Evolutionary conservation across 2,797 vertebrate species (phyloP).

Genomic region (Bovichtus diacanthus): DNA sequence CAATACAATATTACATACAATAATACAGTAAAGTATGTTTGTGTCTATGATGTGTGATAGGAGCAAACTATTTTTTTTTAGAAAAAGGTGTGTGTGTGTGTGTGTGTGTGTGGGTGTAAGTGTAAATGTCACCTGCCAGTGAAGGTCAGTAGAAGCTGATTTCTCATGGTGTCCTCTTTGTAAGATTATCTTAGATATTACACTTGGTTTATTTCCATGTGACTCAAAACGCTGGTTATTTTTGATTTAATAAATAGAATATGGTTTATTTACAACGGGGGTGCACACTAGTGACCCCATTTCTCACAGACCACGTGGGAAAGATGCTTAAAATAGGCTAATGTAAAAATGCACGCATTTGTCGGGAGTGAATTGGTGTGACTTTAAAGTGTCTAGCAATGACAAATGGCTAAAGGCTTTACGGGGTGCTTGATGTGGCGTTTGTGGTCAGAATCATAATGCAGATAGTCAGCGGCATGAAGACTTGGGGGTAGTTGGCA

Average conservation of each 20-base stretch:
- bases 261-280: not conserved
- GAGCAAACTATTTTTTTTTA: not conserved
- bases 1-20: no score
- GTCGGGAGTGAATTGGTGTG: not conserved
- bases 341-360: not conserved
- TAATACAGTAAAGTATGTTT: rapidly evolving
- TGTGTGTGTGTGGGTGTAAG: no score
- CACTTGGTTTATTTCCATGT: not conserved
- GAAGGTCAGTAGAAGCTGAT: conserved; percentile 66
- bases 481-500: not conserved
- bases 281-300: conserved; percentile 49
- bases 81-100: conserved; percentile 4
- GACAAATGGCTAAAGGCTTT: not conserved
- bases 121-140: conserved; percentile 48
- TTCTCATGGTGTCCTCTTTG: not conserved
- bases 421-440: not conserved
- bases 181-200: not conserved
- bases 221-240: not conserved
- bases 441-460: not conserved
- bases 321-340: conserved; percentile 1
- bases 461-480: not conserved
- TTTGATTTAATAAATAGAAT: not conserved
- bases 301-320: conserved; percentile 67
- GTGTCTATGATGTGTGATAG: not conserved
- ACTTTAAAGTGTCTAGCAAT: not conserved